These are phyloP conservation scores for Chrysogorgia sp. DNA, from an alignment of 92 coral and sea anemone species.

Conservation along the genomic window DNA sequence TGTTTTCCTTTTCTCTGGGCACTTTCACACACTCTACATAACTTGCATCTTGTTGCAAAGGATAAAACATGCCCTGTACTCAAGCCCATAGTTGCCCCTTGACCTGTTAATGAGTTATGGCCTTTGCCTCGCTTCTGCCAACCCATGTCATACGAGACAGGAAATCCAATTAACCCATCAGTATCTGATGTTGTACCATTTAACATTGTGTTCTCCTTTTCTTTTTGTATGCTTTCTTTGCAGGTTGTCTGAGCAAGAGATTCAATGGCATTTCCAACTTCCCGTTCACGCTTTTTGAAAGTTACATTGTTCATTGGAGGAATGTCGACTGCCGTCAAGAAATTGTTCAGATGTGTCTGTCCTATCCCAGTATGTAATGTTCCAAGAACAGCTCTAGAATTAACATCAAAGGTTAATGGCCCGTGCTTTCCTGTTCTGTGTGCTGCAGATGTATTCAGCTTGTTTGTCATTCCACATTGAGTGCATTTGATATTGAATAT, in stretches of 20 bases:
- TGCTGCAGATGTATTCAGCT: neutral
- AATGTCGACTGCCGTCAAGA: conserved; percentile 47
- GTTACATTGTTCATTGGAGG: conserved; percentile 44
- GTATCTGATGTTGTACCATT: conserved; percentile 25
- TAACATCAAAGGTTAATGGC: conserved; percentile 55
- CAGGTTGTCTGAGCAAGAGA: conserved; percentile 47
- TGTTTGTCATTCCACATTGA: too few relatives aligned
- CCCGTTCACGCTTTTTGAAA: conserved; percentile 63
- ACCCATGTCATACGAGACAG: conserved; percentile 48
- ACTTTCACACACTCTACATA: conserved; percentile 33
- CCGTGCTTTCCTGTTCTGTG: conserved; percentile 50
- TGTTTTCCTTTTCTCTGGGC: conserved; percentile 1
- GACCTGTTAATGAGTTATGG: conserved; percentile 53
- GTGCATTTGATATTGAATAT: too few relatives aligned
- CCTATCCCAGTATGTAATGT: conserved; percentile 67
- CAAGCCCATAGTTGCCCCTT: conserved; percentile 57
- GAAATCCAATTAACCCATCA: conserved; percentile 22
- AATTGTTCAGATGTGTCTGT: conserved; percentile 53
- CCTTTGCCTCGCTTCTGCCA: conserved; percentile 56
- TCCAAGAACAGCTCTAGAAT: conserved; percentile 64
- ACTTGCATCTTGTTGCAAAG: conserved; percentile 33
- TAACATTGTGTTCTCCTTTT: conserved; percentile 42
- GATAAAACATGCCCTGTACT: conserved; percentile 50
- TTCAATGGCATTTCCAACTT: conserved; percentile 62
- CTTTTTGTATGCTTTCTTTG: conserved; percentile 6